Conservation (phyloP, 2,797 vertebrate genomes). For the Phataginus tetradactyla region DNA sequence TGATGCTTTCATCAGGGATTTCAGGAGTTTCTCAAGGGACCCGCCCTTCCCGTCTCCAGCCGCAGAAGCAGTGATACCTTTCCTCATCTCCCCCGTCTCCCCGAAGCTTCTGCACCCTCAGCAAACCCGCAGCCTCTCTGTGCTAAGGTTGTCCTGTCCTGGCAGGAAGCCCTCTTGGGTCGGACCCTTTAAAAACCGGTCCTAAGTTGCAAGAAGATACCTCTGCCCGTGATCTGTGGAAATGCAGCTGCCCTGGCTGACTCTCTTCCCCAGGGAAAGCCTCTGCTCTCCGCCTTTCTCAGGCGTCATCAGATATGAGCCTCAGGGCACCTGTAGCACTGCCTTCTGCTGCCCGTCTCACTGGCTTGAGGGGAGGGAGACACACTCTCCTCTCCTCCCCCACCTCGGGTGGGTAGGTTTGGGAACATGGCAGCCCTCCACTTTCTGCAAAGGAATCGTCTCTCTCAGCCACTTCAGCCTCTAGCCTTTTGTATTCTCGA, state of each 20-base stretch:
- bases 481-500: neutral
- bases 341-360: neutral
- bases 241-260: neutral
- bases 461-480: neutral
- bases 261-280: neutral
- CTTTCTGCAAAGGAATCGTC: neutral
- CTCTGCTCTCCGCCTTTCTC: neutral
- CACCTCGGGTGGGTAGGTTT: neutral
- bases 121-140: neutral
- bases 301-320: neutral
- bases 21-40: neutral
- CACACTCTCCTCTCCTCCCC: neutral
- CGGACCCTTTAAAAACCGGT: neutral
- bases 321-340: neutral
- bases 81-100: too few species aligned
- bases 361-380: neutral
- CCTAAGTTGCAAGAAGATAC: neutral
- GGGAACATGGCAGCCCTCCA: neutral
- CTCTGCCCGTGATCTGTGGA: neutral
- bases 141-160: neutral
- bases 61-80: accelerated
- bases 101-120: too few species aligned
- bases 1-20: neutral
- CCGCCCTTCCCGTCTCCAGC: too few species aligned
- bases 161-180: neutral